These are phyloP conservation scores for Champsocephalus esox DNA, from an alignment of 2,797 vertebrate genomes.

Conservation along the genomic window DNA sequence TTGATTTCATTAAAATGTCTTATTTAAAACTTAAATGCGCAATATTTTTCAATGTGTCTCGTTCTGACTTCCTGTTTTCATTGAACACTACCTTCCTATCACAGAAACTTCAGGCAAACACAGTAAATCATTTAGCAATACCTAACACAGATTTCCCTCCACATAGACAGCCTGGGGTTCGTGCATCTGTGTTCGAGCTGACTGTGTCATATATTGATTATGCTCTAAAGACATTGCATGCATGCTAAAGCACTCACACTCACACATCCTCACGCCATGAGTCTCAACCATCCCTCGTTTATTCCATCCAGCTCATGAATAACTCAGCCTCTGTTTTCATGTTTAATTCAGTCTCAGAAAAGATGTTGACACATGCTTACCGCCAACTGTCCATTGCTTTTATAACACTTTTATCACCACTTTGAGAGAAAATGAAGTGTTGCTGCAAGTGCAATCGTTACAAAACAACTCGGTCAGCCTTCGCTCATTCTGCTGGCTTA, in stretches of 20 bases:
- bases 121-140: not conserved
- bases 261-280: conserved; percentile 29
- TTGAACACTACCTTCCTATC: no score
- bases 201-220: conserved; percentile 51
- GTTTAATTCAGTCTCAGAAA: conserved; percentile 71
- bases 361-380: conserved; percentile 68
- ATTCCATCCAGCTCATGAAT: conserved; percentile 71
- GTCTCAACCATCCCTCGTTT: conserved; percentile 25
- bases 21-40: no score
- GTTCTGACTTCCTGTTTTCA: no score
- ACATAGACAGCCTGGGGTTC: not conserved
- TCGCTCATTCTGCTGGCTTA: conserved; percentile 31
- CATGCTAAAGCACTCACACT: conserved; percentile 50
- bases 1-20: no score
- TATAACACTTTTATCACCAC: conserved; percentile 70
- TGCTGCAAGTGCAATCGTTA: conserved; percentile 52
- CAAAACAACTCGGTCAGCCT: conserved; percentile 56
- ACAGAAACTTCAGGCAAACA: no score
- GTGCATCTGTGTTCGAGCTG: conserved; percentile 24
- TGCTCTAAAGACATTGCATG: conserved; percentile 34
- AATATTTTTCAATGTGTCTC: no score
- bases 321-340: conserved; percentile 67
- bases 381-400: conserved; percentile 52
- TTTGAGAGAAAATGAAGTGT: conserved; percentile 54
- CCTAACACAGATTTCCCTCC: not conserved